phyloP scores from a whole-genome alignment of 2,113 vertebrate genomes.

The Polypterus senegalus region DNA sequence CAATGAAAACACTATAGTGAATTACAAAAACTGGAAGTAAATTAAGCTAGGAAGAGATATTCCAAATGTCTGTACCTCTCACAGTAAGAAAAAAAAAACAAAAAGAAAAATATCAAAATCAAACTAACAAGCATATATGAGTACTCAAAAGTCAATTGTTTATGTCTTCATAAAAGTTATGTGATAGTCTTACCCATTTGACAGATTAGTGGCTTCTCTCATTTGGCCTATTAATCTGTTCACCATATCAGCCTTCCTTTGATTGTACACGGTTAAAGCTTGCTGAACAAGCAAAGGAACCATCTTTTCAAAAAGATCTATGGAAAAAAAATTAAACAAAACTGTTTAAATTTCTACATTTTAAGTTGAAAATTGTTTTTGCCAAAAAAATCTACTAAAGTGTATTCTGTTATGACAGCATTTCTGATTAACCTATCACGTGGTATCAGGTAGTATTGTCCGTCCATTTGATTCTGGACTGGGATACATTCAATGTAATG shows the following conservation, averaged over 20 bases:
- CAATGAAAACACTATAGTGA: too few relatives aligned
- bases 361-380: too few relatives aligned
- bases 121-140: too few relatives aligned
- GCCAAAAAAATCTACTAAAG: too few relatives aligned
- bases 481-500: too few relatives aligned
- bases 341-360: too few relatives aligned
- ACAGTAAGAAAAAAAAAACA: background rate
- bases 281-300: conserved; percentile 89
- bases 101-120: background rate
- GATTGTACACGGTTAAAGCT: conserved; percentile 69
- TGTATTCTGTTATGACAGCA: too few relatives aligned
- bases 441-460: too few relatives aligned
- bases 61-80: background rate
- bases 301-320: conserved; percentile 95
- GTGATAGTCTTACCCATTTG: conserved; percentile 67
- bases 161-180: background rate
- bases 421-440: too few relatives aligned
- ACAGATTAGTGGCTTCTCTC: conserved; percentile 89
- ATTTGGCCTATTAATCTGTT: conserved; percentile 84
- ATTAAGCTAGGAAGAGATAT: too few relatives aligned
- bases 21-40: too few relatives aligned
- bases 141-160: background rate
- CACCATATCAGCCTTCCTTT: conserved; percentile 80
- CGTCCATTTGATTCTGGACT: too few relatives aligned
- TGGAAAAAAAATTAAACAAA: conserved; percentile 24